Conservation (phyloP, 1,140 invertebrate genomes). For the Euwallacea fornicatus region DNA sequence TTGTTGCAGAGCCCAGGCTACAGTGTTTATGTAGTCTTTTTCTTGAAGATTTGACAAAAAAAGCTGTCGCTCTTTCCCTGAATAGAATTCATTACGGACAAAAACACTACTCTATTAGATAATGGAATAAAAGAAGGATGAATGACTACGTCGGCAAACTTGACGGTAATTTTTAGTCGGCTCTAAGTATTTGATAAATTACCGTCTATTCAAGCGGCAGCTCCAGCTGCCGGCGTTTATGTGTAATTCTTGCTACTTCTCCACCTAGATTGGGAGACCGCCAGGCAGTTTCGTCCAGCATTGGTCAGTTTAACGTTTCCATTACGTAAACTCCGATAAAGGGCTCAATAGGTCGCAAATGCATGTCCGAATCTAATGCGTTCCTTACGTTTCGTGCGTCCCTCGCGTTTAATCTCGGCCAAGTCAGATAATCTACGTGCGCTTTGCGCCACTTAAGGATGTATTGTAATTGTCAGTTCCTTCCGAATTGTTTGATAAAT, state of each 20-base stretch:
- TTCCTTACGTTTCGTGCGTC: too few relatives aligned
- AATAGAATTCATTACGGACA: conserved; percentile 11
- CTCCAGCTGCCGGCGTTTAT: neutral
- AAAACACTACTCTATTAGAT: conserved; percentile 15
- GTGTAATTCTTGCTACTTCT: neutral
- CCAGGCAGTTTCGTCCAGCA: too few relatives aligned
- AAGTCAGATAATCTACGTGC: too few relatives aligned
- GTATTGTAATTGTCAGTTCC: conserved; percentile 18
- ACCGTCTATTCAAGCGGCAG: conserved; percentile 5
- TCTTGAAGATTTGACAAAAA: neutral
- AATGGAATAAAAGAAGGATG: conserved; percentile 14
- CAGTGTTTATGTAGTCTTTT: neutral
- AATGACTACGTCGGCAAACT: conserved; percentile 12
- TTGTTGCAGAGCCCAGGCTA: neutral
- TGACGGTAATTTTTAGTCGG: conserved; percentile 16
- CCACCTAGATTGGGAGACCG: neutral
- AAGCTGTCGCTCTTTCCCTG: neutral
- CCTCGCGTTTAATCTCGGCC: too few relatives aligned
- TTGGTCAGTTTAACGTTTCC: too few relatives aligned
- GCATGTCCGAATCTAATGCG: too few relatives aligned
- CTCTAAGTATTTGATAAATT: conserved; percentile 20
- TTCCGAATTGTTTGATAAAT: conserved; percentile 13
- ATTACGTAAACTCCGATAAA: too few relatives aligned
- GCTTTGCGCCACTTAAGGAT: neutral
- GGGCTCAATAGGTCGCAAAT: too few relatives aligned